Evolutionary conservation across 2,797 vertebrate genomes (phyloP).

Genomic region (Petrocephalus sullivani): DNA sequence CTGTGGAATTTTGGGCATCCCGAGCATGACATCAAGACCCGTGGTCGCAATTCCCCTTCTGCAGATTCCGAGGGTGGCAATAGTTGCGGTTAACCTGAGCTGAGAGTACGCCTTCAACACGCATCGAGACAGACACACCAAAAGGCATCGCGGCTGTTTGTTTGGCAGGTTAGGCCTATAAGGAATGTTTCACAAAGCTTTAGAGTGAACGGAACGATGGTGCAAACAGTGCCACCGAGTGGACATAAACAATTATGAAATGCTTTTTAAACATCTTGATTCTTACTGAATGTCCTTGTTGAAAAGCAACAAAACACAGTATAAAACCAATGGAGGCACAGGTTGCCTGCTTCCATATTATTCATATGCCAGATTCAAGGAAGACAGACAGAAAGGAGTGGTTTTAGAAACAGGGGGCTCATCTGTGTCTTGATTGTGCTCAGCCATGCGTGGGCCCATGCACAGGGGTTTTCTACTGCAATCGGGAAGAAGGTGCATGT

Average conservation of each 20-base stretch:
- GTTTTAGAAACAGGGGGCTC: neutral
- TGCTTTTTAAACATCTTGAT: conserved; percentile 29
- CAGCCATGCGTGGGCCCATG: conserved; percentile 10
- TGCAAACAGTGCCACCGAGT: conserved; percentile 34
- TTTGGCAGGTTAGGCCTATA: conserved; percentile 21
- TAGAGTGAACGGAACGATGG: conserved; percentile 19
- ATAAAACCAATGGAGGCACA: conserved; percentile 40
- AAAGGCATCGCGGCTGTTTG: conserved; percentile 13
- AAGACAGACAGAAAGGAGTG: neutral
- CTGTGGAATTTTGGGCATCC: neutral
- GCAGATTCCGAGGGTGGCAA: conserved; percentile 29
- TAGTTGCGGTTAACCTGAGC: conserved; percentile 38
- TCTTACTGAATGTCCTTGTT: conserved; percentile 26
- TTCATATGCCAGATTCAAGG: conserved; percentile 16
- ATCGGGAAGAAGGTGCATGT: neutral
- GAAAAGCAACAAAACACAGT: conserved; percentile 38
- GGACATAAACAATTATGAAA: conserved; percentile 36
- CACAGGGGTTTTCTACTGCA: conserved; percentile 21
- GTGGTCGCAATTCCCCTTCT: conserved; percentile 25
- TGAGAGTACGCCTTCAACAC: conserved; percentile 28
- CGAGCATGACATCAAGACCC: neutral
- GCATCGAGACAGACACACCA: conserved; percentile 5
- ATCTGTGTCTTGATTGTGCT: neutral
- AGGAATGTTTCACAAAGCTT: neutral
- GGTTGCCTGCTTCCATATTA: neutral